phyloP scores from a whole-genome alignment of 2,113 vertebrate genomes.

The Electrona antarctica region DNA sequence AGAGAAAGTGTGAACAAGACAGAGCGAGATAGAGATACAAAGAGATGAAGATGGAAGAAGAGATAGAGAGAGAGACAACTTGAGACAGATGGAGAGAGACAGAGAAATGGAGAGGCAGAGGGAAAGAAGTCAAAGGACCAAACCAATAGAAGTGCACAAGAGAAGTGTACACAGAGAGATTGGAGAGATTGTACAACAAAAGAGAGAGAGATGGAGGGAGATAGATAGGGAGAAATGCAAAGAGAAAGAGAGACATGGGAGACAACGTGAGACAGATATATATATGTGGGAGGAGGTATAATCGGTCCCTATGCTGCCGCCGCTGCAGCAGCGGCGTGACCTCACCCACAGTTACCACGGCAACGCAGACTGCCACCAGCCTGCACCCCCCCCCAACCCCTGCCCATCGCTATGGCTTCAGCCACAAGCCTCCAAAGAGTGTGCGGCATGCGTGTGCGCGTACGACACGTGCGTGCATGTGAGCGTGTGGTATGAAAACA shows the following conservation, averaged over 20 bases:
- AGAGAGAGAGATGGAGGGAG: too few relatives aligned
- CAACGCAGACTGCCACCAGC: conserved; percentile 69
- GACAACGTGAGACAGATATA: conserved; percentile 30
- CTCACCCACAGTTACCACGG: conserved; percentile 74
- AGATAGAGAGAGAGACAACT: not conserved
- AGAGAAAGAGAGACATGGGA: not conserved
- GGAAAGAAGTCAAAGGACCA: not conserved
- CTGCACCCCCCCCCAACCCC: conserved; percentile 36
- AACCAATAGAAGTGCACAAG: too few relatives aligned
- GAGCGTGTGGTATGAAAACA: not conserved
- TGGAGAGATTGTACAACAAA: too few relatives aligned
- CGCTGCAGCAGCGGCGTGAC: conserved; percentile 71
- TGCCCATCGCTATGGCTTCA: conserved; percentile 35
- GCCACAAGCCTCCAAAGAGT: conserved; percentile 44
- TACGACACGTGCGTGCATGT: not conserved
- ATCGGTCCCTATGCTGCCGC: conserved; percentile 58
- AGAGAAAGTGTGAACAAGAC: not conserved
- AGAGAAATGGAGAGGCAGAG: conserved; percentile 2
- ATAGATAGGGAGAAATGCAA: too few relatives aligned
- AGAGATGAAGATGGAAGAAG: too few relatives aligned
- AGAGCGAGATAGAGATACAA: conserved; percentile 1
- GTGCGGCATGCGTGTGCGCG: conserved; percentile 39
- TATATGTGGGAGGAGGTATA: conserved; percentile 69
- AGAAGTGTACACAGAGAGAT: too few relatives aligned
- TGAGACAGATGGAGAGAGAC: not conserved